Conservation (phyloP, 2,797 vertebrate species). For the Enteromius mattozi region DNA sequence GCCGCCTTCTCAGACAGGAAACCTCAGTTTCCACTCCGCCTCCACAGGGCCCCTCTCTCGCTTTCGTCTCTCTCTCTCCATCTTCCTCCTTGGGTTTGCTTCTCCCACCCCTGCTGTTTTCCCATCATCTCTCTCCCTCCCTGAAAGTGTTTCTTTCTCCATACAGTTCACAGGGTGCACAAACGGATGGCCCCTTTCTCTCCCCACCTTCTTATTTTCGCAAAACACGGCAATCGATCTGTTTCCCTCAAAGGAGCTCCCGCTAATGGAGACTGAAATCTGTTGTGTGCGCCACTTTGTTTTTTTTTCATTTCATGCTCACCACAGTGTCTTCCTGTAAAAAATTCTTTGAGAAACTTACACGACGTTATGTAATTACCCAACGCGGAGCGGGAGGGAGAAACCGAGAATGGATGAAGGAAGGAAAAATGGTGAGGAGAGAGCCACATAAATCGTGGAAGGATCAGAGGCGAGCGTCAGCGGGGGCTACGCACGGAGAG, state of each 20-base stretch:
- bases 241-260: slow-evolving; percentile 32
- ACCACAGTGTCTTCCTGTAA: slow-evolving; percentile 12
- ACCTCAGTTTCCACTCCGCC: slow-evolving; percentile 82
- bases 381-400: slow-evolving; percentile 37
- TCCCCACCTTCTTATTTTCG: slow-evolving; percentile 48
- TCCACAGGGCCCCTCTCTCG: slow-evolving; percentile 68
- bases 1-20: slow-evolving; percentile 81
- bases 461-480: slow-evolving; percentile 23
- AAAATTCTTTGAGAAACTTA: slow-evolving; percentile 41
- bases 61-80: neutral
- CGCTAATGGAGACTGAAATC: slow-evolving; percentile 6
- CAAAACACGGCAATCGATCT: slow-evolving; percentile 25
- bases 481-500: slow-evolving; percentile 1
- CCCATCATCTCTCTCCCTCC: slow-evolving; percentile 42
- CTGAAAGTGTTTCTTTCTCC: slow-evolving; percentile 38
- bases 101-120: slow-evolving; percentile 45
- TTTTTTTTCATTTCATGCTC: neutral
- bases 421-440: slow-evolving; percentile 32
- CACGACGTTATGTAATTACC: slow-evolving; percentile 40
- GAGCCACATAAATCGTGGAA: slow-evolving; percentile 38
- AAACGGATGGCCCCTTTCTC: slow-evolving; percentile 8
- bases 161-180: slow-evolving; percentile 38
- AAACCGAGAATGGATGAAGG: slow-evolving; percentile 15
- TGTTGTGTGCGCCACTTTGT: neutral
- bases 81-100: slow-evolving; percentile 27